These are phyloP conservation scores for Antigone vipio DNA, from an alignment of 2,113 vertebrate species.

Conservation along the genomic window DNA sequence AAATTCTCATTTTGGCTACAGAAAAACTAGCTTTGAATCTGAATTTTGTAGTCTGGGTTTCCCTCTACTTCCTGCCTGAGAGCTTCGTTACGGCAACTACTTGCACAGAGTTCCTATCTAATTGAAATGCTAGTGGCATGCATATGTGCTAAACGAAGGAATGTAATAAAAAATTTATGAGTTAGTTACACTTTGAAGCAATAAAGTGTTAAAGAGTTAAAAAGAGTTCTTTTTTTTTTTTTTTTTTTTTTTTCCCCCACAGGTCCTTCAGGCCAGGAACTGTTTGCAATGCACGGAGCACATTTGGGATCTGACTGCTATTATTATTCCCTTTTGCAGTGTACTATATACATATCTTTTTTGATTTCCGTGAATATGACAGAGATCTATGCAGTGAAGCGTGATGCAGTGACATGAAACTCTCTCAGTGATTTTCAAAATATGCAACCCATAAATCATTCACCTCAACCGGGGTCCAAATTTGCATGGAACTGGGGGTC, in stretches of 20 bases:
- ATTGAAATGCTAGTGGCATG: background rate
- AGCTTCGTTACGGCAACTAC: background rate
- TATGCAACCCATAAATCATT: conserved; percentile 4
- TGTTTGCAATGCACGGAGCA: background rate
- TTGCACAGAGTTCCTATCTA: background rate
- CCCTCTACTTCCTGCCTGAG: background rate
- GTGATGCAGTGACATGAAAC: background rate
- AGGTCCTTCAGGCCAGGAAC: background rate
- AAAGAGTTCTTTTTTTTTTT: background rate
- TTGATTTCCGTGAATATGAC: background rate
- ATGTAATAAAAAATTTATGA: conserved; percentile 36
- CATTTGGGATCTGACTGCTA: background rate
- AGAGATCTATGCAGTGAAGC: background rate
- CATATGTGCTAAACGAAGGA: conserved; percentile 15
- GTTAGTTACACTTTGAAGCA: conserved; percentile 36
- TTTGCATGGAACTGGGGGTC: background rate
- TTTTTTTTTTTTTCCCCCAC: background rate
- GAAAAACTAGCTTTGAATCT: background rate
- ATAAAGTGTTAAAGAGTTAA: conserved; percentile 46
- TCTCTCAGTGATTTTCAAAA: background rate
- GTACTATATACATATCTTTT: background rate
- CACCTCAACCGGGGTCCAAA: background rate
- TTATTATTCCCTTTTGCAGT: background rate
- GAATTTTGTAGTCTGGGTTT: background rate
- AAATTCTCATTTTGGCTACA: background rate